phyloP scores from a whole-genome alignment of 2,113 vertebrate species.

The Pachyramphus minor region DNA sequence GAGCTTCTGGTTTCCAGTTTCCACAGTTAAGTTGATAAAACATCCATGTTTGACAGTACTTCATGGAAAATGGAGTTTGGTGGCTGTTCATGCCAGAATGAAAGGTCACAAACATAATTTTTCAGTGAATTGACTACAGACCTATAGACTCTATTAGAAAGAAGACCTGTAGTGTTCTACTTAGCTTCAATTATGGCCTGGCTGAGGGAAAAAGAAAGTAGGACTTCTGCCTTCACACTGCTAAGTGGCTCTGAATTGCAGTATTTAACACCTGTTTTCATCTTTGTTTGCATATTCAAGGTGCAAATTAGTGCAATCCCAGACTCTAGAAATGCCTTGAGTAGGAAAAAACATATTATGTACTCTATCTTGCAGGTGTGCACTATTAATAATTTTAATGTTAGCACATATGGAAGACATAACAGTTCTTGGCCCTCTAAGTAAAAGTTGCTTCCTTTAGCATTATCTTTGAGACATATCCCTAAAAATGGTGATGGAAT shows the following conservation, averaged over 20 bases:
- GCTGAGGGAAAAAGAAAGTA: neutral
- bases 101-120: slow-evolving; percentile 22
- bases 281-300: neutral
- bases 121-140: neutral
- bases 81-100: neutral
- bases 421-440: neutral
- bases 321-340: neutral
- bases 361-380: neutral
- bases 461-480: neutral
- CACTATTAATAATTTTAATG: neutral
- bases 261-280: neutral
- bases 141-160: neutral
- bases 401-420: neutral
- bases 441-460: neutral
- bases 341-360: neutral
- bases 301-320: neutral
- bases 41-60: neutral
- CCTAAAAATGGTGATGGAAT: neutral
- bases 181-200: neutral
- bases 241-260: neutral
- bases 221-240: neutral
- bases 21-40: slow-evolving; percentile 15
- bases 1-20: neutral
- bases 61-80: neutral
- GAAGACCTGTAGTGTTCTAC: neutral